Conservation (phyloP, 2,797 vertebrate species). For the Pitangus sulphuratus region DNA sequence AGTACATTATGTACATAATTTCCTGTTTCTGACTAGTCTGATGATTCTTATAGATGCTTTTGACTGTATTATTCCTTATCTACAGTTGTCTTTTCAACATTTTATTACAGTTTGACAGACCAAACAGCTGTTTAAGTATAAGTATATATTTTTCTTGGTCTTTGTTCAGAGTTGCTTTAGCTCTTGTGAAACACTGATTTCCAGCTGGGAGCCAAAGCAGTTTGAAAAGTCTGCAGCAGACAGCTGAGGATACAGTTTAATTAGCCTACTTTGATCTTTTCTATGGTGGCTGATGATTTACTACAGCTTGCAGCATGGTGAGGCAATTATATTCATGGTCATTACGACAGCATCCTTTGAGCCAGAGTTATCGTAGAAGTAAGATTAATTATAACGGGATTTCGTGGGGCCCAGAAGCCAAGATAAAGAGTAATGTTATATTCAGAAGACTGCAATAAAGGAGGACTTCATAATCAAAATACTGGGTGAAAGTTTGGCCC, state of each 20-base stretch:
- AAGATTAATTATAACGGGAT: conserved; percentile 58
- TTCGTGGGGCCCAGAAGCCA: conserved; percentile 47
- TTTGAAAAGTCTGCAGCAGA: conserved; percentile 63
- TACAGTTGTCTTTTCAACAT: conserved; percentile 5
- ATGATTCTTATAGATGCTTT: not conserved
- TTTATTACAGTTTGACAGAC: conserved; percentile 18
- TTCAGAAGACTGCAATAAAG: conserved; percentile 19
- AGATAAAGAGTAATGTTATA: conserved; percentile 38
- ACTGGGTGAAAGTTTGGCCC: not conserved
- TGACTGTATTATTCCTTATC: not conserved
- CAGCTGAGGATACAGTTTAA: conserved; percentile 63
- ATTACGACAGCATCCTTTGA: conserved; percentile 57
- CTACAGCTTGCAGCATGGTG: conserved; percentile 50
- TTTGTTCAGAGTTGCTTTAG: conserved; percentile 46
- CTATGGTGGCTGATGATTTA: conserved; percentile 58
- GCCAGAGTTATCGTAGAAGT: conserved; percentile 11
- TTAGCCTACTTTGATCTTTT: conserved; percentile 66
- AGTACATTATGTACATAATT: not conserved
- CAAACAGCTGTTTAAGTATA: conserved; percentile 58
- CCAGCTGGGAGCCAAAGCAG: conserved; percentile 64
- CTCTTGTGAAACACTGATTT: conserved; percentile 47
- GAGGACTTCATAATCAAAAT: conserved; percentile 14
- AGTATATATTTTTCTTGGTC: conserved; percentile 54
- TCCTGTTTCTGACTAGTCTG: not conserved
- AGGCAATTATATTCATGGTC: conserved; percentile 64